Conservation (phyloP, 1,140 invertebrate genomes). For the Lutraria rhynchaena region DNA sequence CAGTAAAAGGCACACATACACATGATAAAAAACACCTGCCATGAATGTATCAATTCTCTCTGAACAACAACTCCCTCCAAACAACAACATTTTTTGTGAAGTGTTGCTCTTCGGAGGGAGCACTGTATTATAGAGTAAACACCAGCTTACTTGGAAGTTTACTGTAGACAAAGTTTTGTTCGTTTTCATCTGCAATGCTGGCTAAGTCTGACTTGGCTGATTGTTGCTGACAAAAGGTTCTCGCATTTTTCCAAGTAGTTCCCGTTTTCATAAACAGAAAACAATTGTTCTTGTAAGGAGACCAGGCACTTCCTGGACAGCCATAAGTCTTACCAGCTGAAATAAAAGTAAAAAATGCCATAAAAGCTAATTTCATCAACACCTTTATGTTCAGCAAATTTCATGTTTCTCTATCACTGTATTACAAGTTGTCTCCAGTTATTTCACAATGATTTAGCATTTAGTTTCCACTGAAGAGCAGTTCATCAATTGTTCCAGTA, state of each 20-base stretch:
- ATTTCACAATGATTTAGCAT: neutral
- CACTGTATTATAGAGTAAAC: too few relatives aligned
- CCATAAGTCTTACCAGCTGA: conserved; percentile 37
- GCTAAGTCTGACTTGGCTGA: conserved; percentile 5
- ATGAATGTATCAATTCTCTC: too few relatives aligned
- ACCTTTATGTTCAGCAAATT: too few relatives aligned
- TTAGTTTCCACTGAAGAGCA: too few relatives aligned
- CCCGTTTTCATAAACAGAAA: conserved; percentile 2
- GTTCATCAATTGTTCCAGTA: too few relatives aligned
- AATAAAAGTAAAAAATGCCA: neutral
- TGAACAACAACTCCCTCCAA: too few relatives aligned
- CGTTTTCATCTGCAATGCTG: conserved; percentile 35
- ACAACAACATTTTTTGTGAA: too few relatives aligned
- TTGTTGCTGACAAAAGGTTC: conserved; percentile 6
- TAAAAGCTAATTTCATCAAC: too few relatives aligned
- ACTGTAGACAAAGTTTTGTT: conserved; percentile 57
- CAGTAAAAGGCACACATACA: too few relatives aligned
- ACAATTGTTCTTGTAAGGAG: conserved; percentile 17
- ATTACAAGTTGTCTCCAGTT: neutral
- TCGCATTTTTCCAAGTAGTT: conserved; percentile 23
- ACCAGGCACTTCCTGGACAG: conserved; percentile 26
- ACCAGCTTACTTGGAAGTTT: conserved; percentile 27
- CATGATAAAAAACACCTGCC: too few relatives aligned
- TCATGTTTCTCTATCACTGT: too few relatives aligned
- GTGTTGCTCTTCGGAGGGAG: too few relatives aligned